These are phyloP conservation scores for Panurus biarmicus DNA, from an alignment of 2,113 vertebrate species.

Conservation along the genomic window DNA sequence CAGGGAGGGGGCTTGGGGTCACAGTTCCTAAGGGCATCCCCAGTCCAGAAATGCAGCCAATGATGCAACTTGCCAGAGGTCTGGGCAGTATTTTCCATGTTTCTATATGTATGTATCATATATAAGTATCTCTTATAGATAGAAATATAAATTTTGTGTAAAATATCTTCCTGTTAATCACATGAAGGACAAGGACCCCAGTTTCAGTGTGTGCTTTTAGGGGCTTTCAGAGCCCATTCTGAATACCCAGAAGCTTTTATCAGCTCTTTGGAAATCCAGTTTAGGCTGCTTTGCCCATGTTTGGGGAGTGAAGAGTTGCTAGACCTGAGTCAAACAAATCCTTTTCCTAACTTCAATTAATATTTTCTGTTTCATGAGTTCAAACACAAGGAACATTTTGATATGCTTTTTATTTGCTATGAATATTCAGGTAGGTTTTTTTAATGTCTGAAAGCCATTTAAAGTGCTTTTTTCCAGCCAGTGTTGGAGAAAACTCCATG, in stretches of 20 bases:
- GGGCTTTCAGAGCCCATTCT: background rate
- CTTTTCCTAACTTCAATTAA: background rate
- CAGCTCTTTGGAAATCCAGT: background rate
- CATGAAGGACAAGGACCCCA: background rate
- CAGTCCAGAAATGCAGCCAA: background rate
- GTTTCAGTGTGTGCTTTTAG: background rate
- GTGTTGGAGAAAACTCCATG: background rate
- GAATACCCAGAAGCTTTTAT: background rate
- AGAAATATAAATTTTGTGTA: background rate
- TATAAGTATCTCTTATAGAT: background rate
- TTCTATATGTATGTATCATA: background rate
- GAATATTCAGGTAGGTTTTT: background rate
- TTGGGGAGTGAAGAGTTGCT: background rate
- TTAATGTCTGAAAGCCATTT: background rate
- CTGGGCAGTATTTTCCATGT: rapidly evolving
- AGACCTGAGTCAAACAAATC: background rate
- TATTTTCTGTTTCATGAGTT: background rate
- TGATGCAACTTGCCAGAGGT: background rate
- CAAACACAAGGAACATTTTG: background rate
- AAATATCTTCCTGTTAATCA: background rate
- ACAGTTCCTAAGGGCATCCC: background rate
- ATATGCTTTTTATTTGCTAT: background rate
- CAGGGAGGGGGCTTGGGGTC: too few relatives aligned
- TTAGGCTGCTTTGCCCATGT: background rate
- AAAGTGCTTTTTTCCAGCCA: background rate